Percentiles rank a stretch among this genome's conserved stretches.
Evolutionary conservation across 2,797 vertebrate genomes (phyloP).

Genomic region (Pipistrellus pygmaeus): DNA sequence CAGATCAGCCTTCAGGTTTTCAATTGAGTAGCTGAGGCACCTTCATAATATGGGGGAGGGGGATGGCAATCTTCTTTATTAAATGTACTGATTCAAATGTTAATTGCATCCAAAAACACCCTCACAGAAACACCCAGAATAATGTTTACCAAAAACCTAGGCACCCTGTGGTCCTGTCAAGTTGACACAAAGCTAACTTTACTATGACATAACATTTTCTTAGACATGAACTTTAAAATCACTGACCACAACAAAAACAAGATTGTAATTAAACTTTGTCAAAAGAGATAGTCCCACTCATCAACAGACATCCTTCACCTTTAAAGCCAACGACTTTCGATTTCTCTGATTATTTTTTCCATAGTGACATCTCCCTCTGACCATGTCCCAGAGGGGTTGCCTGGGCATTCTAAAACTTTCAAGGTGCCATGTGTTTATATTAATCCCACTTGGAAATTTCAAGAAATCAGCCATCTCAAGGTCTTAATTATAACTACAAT

Average conservation of each 20-base stretch:
- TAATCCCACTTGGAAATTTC: not conserved
- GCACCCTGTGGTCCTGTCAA: not conserved
- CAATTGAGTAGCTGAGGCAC: not conserved
- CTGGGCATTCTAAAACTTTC: not conserved
- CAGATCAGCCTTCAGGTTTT: not conserved
- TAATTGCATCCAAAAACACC: not conserved
- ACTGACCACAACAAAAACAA: not conserved
- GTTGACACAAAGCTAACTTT: not conserved
- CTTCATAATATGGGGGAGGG: too few species aligned
- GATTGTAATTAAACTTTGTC: constrained; percentile 4
- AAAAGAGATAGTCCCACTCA: not conserved
- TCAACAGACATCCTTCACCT: not conserved
- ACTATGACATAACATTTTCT: not conserved
- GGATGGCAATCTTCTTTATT: not conserved
- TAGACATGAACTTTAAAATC: not conserved
- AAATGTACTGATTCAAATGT: not conserved
- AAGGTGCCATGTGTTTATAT: not conserved
- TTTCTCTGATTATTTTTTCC: not conserved
- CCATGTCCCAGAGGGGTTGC: not conserved
- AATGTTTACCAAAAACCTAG: not conserved
- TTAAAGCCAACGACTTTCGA: not conserved
- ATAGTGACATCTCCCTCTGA: not conserved
- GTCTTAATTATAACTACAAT: not conserved
- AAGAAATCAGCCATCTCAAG: not conserved
- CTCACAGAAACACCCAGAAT: not conserved